Percentiles rank a stretch among this genome's conserved stretches.
Conservation (phyloP, 2,113 vertebrate genomes). For the Aythya baeri region DNA sequence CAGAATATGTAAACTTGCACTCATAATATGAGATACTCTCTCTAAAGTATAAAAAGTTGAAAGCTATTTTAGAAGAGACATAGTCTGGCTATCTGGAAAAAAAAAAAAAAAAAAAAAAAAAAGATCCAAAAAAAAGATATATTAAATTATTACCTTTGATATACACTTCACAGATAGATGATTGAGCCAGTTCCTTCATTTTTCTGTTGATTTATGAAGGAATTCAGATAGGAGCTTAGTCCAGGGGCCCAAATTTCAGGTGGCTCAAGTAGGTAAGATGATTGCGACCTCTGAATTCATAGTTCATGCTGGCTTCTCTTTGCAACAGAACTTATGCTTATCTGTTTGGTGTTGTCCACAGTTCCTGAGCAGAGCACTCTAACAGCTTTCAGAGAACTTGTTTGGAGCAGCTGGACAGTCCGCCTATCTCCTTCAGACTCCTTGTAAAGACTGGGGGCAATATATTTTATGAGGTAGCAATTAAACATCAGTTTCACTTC, state of each 20-base stretch:
- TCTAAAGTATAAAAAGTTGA: background rate
- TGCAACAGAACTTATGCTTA: background rate
- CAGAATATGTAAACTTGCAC: background rate
- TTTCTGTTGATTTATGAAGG: background rate
- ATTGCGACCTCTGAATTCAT: background rate
- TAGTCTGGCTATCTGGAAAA: background rate
- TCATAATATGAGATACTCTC: background rate
- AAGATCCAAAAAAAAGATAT: background rate
- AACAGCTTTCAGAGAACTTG: background rate
- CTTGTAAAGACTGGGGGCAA: background rate
- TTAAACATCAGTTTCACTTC: background rate
- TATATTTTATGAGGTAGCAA: background rate
- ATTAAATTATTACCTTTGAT: background rate
- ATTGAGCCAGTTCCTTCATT: background rate
- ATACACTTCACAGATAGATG: too few species aligned
- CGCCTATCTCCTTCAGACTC: background rate
- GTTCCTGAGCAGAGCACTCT: background rate
- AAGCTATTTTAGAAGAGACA: background rate
- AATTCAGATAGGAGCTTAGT: background rate
- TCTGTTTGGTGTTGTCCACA: background rate
- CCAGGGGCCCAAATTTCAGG: background rate
- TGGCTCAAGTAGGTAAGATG: background rate
- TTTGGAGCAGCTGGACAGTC: background rate
- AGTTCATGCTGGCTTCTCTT: background rate
- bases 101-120: background rate